Conservation (phyloP, 2,797 vertebrate genomes). For the Pristis pectinata region DNA sequence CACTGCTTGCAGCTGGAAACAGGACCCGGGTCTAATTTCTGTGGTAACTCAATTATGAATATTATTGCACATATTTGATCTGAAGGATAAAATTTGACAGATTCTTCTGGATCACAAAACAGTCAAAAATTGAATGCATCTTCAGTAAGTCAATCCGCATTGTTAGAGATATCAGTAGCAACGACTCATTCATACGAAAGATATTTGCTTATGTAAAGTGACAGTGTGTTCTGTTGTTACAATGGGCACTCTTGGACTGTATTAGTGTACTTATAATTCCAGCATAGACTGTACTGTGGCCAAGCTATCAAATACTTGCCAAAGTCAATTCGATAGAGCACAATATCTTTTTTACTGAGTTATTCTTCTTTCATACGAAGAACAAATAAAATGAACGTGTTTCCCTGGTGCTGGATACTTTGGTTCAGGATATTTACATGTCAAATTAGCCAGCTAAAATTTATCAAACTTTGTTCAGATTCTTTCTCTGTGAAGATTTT, state of each 20-base stretch:
- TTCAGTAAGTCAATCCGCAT: neutral
- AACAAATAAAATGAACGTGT: neutral
- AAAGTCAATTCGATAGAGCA: neutral
- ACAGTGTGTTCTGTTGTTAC: neutral
- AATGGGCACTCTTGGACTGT: neutral
- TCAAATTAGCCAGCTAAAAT: neutral
- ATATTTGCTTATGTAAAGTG: conserved; percentile 9
- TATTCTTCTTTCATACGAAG: neutral
- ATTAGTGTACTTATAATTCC: neutral
- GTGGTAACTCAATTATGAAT: neutral
- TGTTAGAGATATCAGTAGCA: neutral
- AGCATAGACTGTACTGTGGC: neutral
- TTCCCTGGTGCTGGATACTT: neutral
- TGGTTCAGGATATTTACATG: neutral
- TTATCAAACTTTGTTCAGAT: neutral
- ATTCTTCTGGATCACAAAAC: neutral
- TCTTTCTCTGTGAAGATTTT: neutral
- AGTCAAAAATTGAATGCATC: neutral
- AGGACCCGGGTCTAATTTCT: neutral
- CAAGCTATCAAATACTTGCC: neutral
- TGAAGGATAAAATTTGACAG: neutral
- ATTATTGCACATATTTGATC: neutral
- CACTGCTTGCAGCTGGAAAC: neutral
- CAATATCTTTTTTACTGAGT: neutral
- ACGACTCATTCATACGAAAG: neutral